Evolutionary conservation across 2,113 vertebrate species (phyloP).

Genomic region (Microtus montanus): DNA sequence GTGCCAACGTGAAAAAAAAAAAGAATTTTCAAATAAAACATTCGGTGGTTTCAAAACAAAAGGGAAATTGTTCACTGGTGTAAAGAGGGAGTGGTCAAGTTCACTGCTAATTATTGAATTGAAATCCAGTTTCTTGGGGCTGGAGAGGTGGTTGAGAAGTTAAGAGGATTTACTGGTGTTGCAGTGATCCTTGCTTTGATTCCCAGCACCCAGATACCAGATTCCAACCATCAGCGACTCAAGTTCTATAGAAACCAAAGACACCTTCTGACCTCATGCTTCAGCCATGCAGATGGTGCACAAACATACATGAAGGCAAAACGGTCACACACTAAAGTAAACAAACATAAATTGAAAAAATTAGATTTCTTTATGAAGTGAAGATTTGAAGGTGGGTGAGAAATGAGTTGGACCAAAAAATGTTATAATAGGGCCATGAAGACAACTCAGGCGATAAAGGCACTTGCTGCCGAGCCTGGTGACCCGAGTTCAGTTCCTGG

Average conservation of each 20-base stretch:
- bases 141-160: not conserved
- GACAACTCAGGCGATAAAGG: no score
- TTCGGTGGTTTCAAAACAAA: constrained; percentile 19
- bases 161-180: not conserved
- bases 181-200: not conserved
- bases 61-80: not conserved
- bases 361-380: not conserved
- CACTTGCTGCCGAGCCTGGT: no score
- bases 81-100: not conserved
- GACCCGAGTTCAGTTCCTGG: not conserved
- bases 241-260: not conserved
- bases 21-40: constrained; percentile 14
- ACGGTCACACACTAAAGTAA: not conserved
- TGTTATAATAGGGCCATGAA: not conserved
- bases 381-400: not conserved
- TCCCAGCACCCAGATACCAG: not conserved
- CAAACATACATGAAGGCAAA: not conserved
- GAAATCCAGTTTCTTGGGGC: not conserved
- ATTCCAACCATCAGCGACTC: not conserved
- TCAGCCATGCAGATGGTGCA: not conserved
- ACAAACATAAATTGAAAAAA: constrained; percentile 24
- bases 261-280: not conserved
- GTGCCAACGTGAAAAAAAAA: not conserved
- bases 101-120: not conserved
- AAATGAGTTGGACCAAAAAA: not conserved